These are phyloP conservation scores for Trochalopteron elliotii DNA, from an alignment of 2,113 vertebrate genomes.

Conservation along the genomic window DNA sequence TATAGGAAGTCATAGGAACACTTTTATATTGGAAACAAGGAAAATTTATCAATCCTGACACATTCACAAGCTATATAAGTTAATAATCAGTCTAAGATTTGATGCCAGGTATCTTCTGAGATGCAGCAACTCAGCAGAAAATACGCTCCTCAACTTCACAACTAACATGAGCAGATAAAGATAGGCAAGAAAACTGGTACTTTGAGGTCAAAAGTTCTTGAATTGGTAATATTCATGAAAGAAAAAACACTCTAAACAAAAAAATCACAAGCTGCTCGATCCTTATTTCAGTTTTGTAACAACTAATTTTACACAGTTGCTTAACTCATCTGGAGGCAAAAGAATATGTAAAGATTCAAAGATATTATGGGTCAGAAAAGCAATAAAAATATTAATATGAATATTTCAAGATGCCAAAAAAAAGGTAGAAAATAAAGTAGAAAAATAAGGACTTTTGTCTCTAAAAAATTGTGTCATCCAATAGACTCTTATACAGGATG, in stretches of 20 bases:
- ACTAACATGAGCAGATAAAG: not conserved
- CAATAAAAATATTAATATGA: not conserved
- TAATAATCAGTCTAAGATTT: not conserved
- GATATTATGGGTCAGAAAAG: not conserved
- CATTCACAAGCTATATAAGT: not conserved
- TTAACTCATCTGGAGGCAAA: not conserved
- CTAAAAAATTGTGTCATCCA: not conserved
- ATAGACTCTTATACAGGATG: not conserved
- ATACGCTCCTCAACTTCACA: not conserved
- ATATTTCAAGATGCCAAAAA: not conserved
- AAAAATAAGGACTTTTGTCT: not conserved
- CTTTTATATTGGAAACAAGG: not conserved
- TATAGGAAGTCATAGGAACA: not conserved
- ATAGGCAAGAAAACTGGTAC: not conserved
- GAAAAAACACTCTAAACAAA: not conserved
- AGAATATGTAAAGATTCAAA: not conserved
- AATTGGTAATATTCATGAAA: not conserved
- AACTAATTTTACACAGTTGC: not conserved
- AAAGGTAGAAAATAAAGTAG: not conserved
- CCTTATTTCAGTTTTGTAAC: not conserved
- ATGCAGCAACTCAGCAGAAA: not conserved
- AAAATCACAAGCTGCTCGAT: not conserved
- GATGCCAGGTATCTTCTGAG: not conserved
- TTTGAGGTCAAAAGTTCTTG: slow-evolving; percentile 5
- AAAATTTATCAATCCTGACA: not conserved